Evolutionary conservation across 2,888 invertebrate species (phyloP).

Genomic region (Drosophila atroscutellata): DNA sequence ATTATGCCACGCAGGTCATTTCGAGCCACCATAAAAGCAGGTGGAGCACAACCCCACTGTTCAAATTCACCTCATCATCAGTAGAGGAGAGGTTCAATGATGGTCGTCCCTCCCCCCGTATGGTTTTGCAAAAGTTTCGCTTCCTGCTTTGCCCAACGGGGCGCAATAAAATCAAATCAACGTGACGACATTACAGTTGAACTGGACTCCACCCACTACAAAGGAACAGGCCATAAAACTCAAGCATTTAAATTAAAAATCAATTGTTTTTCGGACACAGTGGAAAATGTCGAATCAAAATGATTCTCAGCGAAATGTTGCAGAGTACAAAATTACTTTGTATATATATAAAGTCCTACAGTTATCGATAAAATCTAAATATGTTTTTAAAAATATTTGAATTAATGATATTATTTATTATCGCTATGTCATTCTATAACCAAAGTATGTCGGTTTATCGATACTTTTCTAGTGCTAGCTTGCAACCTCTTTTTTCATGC

Average conservation of each 20-base stretch:
- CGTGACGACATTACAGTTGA: constrained; percentile 72
- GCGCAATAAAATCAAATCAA: constrained; percentile 77
- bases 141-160: constrained; percentile 48
- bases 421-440: background rate
- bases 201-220: constrained; percentile 23
- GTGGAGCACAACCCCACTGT: constrained; percentile 11
- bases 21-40: constrained; percentile 63
- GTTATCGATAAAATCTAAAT: background rate
- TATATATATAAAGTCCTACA: background rate
- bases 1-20: constrained; percentile 67
- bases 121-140: constrained; percentile 20
- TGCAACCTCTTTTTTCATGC: background rate
- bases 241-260: constrained; percentile 77
- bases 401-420: too few species aligned
- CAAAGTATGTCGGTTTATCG: background rate
- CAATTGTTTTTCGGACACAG: constrained; percentile 58
- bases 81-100: constrained; percentile 11
- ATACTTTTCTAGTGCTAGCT: background rate
- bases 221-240: constrained; percentile 59
- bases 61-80: constrained; percentile 8
- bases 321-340: background rate
- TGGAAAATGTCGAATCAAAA: constrained; percentile 4
- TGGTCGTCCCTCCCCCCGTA: background rate
- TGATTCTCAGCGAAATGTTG: background rate
- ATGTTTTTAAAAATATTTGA: background rate